These are phyloP conservation scores for Chloromyia formosa DNA, from an alignment of 2,888 invertebrate genomes.

Conservation along the genomic window DNA sequence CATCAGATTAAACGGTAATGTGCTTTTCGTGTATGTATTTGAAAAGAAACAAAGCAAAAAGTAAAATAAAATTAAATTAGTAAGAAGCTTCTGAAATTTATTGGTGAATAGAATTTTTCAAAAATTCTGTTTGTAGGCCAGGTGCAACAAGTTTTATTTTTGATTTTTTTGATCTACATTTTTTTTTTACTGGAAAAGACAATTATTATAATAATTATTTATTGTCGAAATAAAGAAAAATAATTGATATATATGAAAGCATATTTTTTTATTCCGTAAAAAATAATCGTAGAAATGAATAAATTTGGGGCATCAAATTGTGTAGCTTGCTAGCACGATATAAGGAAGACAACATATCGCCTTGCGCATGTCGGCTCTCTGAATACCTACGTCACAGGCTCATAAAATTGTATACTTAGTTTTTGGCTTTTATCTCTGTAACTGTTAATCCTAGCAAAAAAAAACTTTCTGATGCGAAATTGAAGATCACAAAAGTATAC, in stretches of 20 bases:
- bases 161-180: background rate
- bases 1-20: background rate
- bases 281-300: too few species aligned
- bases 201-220: constrained; percentile 35
- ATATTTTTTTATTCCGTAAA: too few species aligned
- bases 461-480: too few species aligned
- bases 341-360: too few species aligned
- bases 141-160: background rate
- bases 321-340: too few species aligned
- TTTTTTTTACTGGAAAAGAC: constrained; percentile 31
- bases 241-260: background rate
- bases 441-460: too few species aligned
- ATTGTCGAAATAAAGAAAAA: constrained; percentile 30
- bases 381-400: too few species aligned
- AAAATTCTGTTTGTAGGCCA: background rate
- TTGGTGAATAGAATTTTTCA: background rate
- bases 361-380: too few species aligned
- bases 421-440: too few species aligned
- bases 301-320: too few species aligned
- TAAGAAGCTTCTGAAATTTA: background rate
- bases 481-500: too few species aligned
- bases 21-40: background rate
- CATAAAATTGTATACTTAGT: too few species aligned
- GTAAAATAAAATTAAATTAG: background rate
- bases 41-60: background rate